Evolutionary conservation across 2,888 invertebrate genomes (phyloP).

Genomic region (Leptodirus hochenwartii): DNA sequence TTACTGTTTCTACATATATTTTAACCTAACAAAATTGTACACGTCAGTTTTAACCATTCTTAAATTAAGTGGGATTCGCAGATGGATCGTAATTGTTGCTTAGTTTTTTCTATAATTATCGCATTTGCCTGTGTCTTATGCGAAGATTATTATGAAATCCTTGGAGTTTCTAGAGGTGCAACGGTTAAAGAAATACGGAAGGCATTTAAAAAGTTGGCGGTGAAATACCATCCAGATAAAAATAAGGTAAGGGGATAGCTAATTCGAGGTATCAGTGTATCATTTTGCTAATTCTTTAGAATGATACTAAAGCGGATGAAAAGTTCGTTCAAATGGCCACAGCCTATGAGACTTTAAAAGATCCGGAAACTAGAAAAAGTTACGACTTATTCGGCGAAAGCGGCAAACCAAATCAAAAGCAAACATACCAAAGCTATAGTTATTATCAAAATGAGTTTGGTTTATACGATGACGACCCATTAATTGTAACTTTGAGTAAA

Average conservation of each 20-base stretch:
- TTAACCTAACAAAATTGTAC: too few relatives aligned
- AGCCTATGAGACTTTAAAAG: conserved; percentile 76
- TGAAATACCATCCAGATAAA: conserved; percentile 56
- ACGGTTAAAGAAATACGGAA: conserved; percentile 47
- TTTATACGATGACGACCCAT: conserved; percentile 69
- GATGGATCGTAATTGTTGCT: too few relatives aligned
- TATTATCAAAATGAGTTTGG: conserved; percentile 69
- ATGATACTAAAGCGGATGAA: conserved; percentile 51
- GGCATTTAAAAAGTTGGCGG: conserved; percentile 54
- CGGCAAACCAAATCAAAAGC: conserved; percentile 28
- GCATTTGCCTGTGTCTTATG: too few relatives aligned
- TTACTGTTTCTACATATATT: too few relatives aligned
- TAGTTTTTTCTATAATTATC: too few relatives aligned
- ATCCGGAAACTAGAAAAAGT: conserved; percentile 55
- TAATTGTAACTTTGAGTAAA: conserved; percentile 57
- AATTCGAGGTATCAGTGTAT: conserved; percentile 2
- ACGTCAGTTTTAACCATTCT: too few relatives aligned
- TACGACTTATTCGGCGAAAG: conserved; percentile 68
- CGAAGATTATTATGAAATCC: conserved; percentile 22
- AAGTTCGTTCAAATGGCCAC: conserved; percentile 62
- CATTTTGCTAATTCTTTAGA: conserved; percentile 37
- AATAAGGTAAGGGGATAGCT: conserved; percentile 25
- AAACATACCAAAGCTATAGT: conserved; percentile 61
- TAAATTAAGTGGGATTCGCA: too few relatives aligned
- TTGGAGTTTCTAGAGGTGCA: conserved; percentile 40